Percentiles rank a stretch among this genome's conserved stretches.
phyloP scores from a whole-genome alignment of 2,888 invertebrate species.

The Drosophila kambysellisi region DNA sequence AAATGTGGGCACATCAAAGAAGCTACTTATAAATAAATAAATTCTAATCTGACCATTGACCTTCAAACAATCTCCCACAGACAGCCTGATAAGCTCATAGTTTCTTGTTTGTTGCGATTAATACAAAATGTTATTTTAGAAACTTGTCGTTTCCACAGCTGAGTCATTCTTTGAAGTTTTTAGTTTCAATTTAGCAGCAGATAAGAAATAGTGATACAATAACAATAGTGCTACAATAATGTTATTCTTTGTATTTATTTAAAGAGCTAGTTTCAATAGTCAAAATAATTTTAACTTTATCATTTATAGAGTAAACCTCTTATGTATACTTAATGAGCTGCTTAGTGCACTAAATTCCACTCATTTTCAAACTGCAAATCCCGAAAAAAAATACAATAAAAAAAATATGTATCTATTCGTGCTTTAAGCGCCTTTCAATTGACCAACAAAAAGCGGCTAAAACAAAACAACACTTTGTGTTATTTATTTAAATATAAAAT shows the following conservation, averaged over 20 bases:
- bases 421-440: conserved; percentile 22
- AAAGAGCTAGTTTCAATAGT: neutral
- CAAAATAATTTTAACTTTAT: too few species aligned
- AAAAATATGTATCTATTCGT: too few species aligned
- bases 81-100: conserved; percentile 44
- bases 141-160: neutral
- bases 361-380: neutral
- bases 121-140: neutral
- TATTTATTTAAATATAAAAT: neutral
- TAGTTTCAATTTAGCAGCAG: neutral
- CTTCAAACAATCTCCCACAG: conserved; percentile 24
- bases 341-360: neutral
- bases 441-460: conserved; percentile 30
- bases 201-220: neutral
- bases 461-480: conserved; percentile 11
- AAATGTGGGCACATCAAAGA: conserved; percentile 32
- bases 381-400: neutral
- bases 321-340: conserved; percentile 4
- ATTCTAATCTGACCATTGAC: conserved; percentile 42
- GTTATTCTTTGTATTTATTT: neutral
- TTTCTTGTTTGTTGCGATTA: conserved; percentile 1
- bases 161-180: neutral
- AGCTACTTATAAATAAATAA: conserved; percentile 34
- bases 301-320: neutral
- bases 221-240: neutral